phyloP scores from a whole-genome alignment of 2,113 vertebrate genomes.

The Neotoma lepida region DNA sequence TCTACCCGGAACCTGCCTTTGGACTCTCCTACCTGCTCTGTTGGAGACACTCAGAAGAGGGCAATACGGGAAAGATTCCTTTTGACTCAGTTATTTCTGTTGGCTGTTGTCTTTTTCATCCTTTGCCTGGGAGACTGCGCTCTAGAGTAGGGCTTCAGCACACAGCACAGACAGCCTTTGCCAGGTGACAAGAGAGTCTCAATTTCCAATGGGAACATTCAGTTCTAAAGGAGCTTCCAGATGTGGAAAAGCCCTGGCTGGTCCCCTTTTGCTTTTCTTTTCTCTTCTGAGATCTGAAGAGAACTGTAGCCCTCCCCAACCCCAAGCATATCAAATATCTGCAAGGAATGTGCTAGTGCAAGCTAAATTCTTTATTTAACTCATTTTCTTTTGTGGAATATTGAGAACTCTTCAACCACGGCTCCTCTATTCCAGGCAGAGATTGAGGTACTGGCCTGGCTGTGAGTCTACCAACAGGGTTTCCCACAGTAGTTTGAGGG shows the following conservation, averaged over 20 bases:
- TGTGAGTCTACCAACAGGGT: neutral
- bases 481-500: neutral
- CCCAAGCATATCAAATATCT: neutral
- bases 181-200: neutral
- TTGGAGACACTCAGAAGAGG: conserved; percentile 34
- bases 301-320: neutral
- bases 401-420: neutral
- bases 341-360: neutral
- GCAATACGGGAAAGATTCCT: conserved; percentile 17
- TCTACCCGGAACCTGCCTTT: neutral
- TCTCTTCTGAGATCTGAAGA: neutral
- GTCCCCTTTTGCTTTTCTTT: neutral
- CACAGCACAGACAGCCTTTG: neutral
- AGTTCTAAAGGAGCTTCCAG: neutral
- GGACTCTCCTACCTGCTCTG: neutral
- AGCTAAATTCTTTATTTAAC: neutral
- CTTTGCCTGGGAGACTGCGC: neutral
- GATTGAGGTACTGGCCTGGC: neutral
- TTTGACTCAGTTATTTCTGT: neutral
- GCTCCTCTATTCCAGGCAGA: neutral
- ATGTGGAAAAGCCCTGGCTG: neutral
- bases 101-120: neutral
- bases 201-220: neutral
- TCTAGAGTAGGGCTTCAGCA: neutral
- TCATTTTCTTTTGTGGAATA: conserved; percentile 20